Base-by-base conservation (phyloP, 2,888 invertebrate genomes). In the Sinopyrophorus schimmeli region DNA sequence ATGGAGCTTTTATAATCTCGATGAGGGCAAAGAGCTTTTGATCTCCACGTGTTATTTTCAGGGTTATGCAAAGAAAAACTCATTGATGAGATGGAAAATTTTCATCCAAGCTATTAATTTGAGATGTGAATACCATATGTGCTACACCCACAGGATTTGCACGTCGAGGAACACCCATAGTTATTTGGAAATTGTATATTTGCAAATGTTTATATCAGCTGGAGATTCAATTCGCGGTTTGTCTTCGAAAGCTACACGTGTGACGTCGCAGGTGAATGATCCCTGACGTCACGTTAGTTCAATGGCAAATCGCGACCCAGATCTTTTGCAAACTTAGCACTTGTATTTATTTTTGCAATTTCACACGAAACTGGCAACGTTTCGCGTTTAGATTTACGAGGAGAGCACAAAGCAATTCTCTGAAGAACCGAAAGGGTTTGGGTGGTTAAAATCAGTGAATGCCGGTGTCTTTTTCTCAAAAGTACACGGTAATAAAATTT, bases 231-330 rank as follows among this genome's bases (percentile, higher is more conserved):
- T 57, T 60, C 55, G 55, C 69, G 69, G 59, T 69, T n/a, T 68
- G 68, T 72, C 64, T 63, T 67, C 67, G 71, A 70, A 69, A 73
- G 65, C 68, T 65, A 63, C 62, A 55, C 53, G 59, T 62, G 68
- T 74, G 72, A 74, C 73, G 73, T 73, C 72, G 72, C 70, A 71
- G 73, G 73, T 74, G 71, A 74, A 73, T 71, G 73, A 73, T 71
- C 62, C 59, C 64, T 65, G 65, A 72, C 73, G 71, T 72, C 72
- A 73, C 68, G 66, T 64, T 68, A 70, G 74, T 74, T 74, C 74
- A 74, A 74, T 73, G 74, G 74, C 73, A 74, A 74, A 74, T 73
- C 72, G 71, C 73, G 74, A 74, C 74, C 74, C 69, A 74, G 72
- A 70, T 71, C 69, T 69, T n/a, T 47, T 30, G 42, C 17, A 43